These are phyloP conservation scores for Euphydryas editha DNA, from an alignment of 2,888 invertebrate species.

Conservation along the genomic window DNA sequence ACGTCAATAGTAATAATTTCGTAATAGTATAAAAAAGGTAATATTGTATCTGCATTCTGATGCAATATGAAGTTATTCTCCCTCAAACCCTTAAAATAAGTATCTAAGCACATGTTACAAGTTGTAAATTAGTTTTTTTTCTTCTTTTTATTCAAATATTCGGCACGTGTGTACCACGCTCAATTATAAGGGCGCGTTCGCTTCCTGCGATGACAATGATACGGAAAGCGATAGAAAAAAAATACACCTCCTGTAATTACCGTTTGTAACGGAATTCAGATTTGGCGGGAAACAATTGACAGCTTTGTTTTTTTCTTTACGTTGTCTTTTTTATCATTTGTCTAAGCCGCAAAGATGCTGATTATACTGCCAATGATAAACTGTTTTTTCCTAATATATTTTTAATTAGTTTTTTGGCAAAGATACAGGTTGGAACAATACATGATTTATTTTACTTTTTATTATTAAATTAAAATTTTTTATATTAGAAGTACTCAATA, in stretches of 20 bases:
- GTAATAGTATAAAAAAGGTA: no score
- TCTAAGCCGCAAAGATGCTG: not conserved
- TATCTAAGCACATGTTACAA: slow-evolving; percentile 51
- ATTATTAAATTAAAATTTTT: no score
- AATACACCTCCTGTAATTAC: slow-evolving; percentile 48
- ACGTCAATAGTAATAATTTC: no score
- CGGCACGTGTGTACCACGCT: slow-evolving; percentile 61
- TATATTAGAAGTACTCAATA: no score
- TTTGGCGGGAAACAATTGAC: slow-evolving; percentile 53
- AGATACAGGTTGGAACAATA: no score
- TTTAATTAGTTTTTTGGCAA: not conserved
- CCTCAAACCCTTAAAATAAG: slow-evolving; percentile 25
- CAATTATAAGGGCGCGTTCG: slow-evolving; percentile 70
- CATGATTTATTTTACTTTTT: no score
- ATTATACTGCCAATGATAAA: slow-evolving; percentile 5
- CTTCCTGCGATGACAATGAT: slow-evolving; percentile 78
- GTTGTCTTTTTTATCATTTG: slow-evolving; percentile 12
- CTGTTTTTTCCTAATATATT: not conserved
- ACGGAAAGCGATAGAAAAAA: slow-evolving; percentile 59
- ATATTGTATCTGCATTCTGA: no score
- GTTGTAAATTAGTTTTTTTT: slow-evolving; percentile 44
- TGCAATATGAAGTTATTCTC: no score
- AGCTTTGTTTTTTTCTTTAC: slow-evolving; percentile 32
- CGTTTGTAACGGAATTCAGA: slow-evolving; percentile 50
- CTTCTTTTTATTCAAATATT: slow-evolving; percentile 51